A percentile compares a stretch with the other conserved stretches of the same genome.
Conservation (phyloP, 2,888 invertebrate genomes). For the Hipparchia sbordonii region DNA sequence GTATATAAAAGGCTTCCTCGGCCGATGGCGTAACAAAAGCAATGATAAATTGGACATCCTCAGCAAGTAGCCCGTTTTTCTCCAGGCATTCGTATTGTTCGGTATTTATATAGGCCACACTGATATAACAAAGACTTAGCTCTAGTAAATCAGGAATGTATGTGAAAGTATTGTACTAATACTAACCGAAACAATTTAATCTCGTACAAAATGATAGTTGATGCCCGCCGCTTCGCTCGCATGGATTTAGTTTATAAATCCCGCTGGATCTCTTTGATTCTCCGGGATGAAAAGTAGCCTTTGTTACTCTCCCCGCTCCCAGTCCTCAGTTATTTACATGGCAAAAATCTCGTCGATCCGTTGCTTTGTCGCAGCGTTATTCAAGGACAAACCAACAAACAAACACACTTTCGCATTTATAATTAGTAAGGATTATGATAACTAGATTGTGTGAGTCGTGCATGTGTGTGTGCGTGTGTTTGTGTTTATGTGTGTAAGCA, state of each 20-base stretch:
- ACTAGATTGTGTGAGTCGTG: not conserved
- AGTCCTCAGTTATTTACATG: too few species aligned
- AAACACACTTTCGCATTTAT: too few species aligned
- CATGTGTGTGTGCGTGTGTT: not conserved
- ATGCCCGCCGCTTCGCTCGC: too few species aligned
- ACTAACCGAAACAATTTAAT: not conserved
- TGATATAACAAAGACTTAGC: constrained; percentile 2
- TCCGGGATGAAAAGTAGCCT: too few species aligned
- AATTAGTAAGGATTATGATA: too few species aligned
- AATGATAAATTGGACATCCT: constrained; percentile 38
- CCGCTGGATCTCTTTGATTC: too few species aligned
- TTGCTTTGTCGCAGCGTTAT: too few species aligned
- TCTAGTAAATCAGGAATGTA: not conserved
- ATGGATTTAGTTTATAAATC: too few species aligned
- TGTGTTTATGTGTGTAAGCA: not conserved
- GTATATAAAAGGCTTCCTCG: constrained; percentile 32
- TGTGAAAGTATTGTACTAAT: not conserved
- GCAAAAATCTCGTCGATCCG: too few species aligned
- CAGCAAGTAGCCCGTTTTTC: constrained; percentile 29
- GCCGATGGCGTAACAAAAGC: constrained; percentile 35
- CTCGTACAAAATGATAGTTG: too few species aligned
- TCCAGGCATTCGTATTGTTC: constrained; percentile 20
- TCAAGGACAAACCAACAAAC: too few species aligned
- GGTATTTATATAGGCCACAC: constrained; percentile 14
- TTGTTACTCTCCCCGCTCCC: too few species aligned